Evolutionary conservation across 2,888 invertebrate species (phyloP).

Genomic region (Bedellia somnulentella): DNA sequence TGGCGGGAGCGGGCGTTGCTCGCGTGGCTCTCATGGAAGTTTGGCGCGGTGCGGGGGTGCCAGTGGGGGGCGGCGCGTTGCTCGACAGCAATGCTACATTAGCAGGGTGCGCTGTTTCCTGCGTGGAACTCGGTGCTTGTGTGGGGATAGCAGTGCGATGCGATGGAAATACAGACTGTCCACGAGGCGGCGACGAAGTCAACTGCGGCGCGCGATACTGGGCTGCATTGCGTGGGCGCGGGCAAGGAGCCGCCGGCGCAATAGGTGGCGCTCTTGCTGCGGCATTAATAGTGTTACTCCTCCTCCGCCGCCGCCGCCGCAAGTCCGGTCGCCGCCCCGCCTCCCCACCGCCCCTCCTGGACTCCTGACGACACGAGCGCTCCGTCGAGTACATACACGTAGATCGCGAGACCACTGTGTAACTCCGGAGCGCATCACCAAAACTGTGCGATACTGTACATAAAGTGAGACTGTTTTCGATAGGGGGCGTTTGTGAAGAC

Average conservation of each 20-base stretch:
- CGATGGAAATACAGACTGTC: constrained; percentile 69
- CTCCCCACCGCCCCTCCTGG: constrained; percentile 62
- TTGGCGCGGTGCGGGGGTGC: constrained; percentile 57
- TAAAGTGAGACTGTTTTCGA: background rate
- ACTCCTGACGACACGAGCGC: constrained; percentile 87
- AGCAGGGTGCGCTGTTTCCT: constrained; percentile 42
- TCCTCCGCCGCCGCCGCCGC: constrained; percentile 62
- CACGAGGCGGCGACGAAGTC: constrained; percentile 73
- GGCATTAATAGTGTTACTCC: constrained; percentile 64
- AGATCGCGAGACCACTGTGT: constrained; percentile 91
- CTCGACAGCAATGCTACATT: too few relatives aligned
- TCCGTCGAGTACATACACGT: constrained; percentile 92
- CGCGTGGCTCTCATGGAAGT: constrained; percentile 10
- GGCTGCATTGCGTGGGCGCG: constrained; percentile 27
- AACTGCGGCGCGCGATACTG: constrained; percentile 21
- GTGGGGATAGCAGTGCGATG: constrained; percentile 75
- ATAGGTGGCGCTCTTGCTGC: constrained; percentile 62
- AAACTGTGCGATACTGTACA: constrained; percentile 8
- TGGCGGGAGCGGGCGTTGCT: constrained; percentile 55
- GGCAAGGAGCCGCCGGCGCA: constrained; percentile 33
- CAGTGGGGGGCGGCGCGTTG: constrained; percentile 41
- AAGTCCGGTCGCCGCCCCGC: constrained; percentile 62
- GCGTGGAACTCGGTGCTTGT: constrained; percentile 77
- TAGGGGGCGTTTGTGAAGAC: too few relatives aligned
- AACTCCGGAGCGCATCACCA: constrained; percentile 43